phyloP scores from a whole-genome alignment of 2,113 vertebrate genomes.

The Bambusicola thoracicus region DNA sequence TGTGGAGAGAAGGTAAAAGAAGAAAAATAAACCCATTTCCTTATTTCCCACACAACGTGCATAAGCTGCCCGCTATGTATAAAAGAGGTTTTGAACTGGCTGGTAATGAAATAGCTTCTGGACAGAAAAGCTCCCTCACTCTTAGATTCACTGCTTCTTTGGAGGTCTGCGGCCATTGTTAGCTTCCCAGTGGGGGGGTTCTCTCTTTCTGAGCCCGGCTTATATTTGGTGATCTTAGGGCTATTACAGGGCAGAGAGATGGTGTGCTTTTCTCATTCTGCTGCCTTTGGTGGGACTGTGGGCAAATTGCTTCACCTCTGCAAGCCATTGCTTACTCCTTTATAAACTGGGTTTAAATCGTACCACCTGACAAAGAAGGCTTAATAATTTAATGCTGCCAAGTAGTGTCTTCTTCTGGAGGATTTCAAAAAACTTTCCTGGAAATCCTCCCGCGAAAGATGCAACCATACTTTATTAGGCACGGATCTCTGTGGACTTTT shows the following conservation, averaged over 20 bases:
- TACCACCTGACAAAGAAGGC: neutral
- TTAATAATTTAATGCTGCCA: neutral
- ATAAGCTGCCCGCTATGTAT: neutral
- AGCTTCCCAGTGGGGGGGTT: neutral
- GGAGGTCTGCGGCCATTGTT: neutral
- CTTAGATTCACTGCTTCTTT: neutral
- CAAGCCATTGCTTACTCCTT: neutral
- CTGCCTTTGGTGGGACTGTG: neutral
- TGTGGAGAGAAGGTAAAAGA: neutral
- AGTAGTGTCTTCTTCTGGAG: neutral
- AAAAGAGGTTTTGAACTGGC: constrained; percentile 11
- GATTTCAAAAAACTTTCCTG: neutral
- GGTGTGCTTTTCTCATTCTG: neutral
- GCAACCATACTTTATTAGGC: neutral
- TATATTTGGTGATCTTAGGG: neutral
- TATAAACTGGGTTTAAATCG: neutral
- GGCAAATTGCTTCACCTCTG: neutral
- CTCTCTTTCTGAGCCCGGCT: neutral
- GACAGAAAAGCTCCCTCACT: neutral
- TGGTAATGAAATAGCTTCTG: neutral
- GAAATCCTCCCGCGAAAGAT: neutral
- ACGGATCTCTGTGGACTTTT: neutral
- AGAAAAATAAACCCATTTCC: constrained; percentile 35
- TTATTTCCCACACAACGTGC: neutral
- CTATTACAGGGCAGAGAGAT: neutral